Evolutionary conservation across 2,113 vertebrate species (phyloP), one percentile per base, ranked within the genome.

Genomic region (Bombycilla garrulus): DNA sequence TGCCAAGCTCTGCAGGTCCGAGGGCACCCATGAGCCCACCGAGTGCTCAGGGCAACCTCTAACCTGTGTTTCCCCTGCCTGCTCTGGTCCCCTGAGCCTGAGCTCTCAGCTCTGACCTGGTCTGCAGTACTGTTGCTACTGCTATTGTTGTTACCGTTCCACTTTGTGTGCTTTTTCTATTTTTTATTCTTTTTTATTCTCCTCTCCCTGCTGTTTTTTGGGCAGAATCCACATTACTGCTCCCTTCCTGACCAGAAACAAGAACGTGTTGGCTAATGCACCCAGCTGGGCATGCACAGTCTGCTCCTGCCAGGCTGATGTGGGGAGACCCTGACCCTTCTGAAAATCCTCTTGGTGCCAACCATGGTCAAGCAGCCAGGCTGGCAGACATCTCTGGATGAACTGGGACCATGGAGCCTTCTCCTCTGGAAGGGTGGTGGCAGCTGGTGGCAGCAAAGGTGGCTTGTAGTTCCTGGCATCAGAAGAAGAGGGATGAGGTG

Each of bases 291-390:
- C 29, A 16, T 15, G 38, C 48, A 23, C 9, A 0, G 13, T 65
- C 50, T 0, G 5, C 66, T 86, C 7, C 47, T 42, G 53, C 69
- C 67, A 40, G 53, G 71, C 57, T 17, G 1, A 4, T 1, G 3
- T 1, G 15, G 18, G 40, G 23, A 42, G 18, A 73, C 33, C 73
- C 36, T 14, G 29, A 12, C 50, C 36, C n/a, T 56, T 20, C 18
- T 53, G 3, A 3, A 76, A 61, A 38, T 12, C 5, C 0, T 9
- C 1, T 3, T 2, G 5, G 44, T 36, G 26, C 47, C 69, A 47
- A 28, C 38, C 15, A 12, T 4, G 18, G 9, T 4, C 2, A 3
- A 53, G 35, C 23, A 48, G 61, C 26, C 14, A 23, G 61, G 77
- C 72, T 57, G 44, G n/a, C 50, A 44, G 50, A 16, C 1, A 3